Evolutionary conservation across 2,113 vertebrate genomes (phyloP), one percentile per base, ranked within the genome.

Genomic region (Anoura caudifer): DNA sequence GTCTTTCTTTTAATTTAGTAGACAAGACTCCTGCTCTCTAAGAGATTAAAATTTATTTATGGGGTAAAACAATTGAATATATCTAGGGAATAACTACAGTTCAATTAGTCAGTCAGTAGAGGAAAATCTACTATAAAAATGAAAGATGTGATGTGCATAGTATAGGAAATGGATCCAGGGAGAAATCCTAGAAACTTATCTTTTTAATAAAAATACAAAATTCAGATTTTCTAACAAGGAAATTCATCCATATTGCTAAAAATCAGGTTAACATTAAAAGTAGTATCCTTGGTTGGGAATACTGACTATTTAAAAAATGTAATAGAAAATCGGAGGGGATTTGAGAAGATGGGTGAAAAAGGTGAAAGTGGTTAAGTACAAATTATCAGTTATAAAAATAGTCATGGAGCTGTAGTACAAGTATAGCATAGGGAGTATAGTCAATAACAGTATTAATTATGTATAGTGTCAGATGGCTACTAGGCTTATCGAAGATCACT

Each of bases 71-170:
- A 28, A 43, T 1, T 43, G 20, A 96, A 56, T 65, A 17, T 38
- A 76, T 54, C 20, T 77, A 79, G 31, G 80, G 28, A 86, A 65
- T 22, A 94, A n/a, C 38, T 87, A 70, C 45, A 67, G 77, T 90
- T 84, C 61, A 92, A 45, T 89, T 73, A 92, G 31, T 80, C 41
- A 85, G n/a, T 54, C 67, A 80, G 54, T 17, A 54, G 33, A 92
- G 56, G 95, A 95, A 3, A 92, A 94, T 87, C 12, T 67, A 67
- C n/a, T 82, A 3, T 72, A 92, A 95, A 95, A 96, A 45, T 93
- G 56, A 92, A 94, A 93, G 63, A 61, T 0, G 0, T 73, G 31
- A 94, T 84, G 2, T 65, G 8, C 69, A n/a, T 19, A 8, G 20
- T 7, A 5, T 33, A 38, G 10, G 22, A 36, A 86, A 13, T 56